phyloP scores from a whole-genome alignment of 2,113 vertebrate species.

The Macquaria ambigua region DNA sequence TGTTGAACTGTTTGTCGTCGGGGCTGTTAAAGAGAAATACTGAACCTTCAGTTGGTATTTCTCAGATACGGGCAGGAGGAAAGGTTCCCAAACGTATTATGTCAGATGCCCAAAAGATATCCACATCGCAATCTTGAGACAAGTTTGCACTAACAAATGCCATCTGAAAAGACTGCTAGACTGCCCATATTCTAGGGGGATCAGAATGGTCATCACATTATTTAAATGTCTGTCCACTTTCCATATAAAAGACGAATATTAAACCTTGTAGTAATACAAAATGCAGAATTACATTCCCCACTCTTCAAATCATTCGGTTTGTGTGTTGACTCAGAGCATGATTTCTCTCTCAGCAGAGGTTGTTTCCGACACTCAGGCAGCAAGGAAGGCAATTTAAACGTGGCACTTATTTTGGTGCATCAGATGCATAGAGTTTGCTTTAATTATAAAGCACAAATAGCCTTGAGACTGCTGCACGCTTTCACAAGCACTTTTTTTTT shows the following conservation, averaged over 20 bases:
- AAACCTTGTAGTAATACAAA: neutral
- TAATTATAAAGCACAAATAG: constrained; percentile 63
- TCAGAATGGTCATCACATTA: neutral
- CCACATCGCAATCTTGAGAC: neutral
- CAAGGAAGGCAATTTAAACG: constrained; percentile 23
- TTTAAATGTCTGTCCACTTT: neutral
- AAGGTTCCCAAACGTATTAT: neutral
- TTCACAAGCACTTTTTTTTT: neutral
- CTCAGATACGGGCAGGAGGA: neutral
- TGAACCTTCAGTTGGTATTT: neutral
- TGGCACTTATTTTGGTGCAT: constrained; percentile 30
- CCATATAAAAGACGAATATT: neutral
- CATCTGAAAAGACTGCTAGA: neutral
- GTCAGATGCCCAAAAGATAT: neutral
- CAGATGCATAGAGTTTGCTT: constrained; percentile 50
- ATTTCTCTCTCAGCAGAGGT: constrained; percentile 32
- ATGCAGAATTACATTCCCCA: neutral
- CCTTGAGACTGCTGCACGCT: constrained; percentile 14
- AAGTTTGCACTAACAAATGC: neutral
- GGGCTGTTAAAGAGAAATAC: neutral
- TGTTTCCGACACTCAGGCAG: constrained; percentile 29
- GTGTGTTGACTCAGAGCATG: constrained; percentile 14
- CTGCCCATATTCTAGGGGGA: neutral
- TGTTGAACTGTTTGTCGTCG: constrained; percentile 16
- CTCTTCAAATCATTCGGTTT: neutral